These are phyloP conservation scores for Oopsacas minuta DNA, from an alignment of 37 sponge, comb jelly and placozoan genomes.

Conservation along the genomic window DNA sequence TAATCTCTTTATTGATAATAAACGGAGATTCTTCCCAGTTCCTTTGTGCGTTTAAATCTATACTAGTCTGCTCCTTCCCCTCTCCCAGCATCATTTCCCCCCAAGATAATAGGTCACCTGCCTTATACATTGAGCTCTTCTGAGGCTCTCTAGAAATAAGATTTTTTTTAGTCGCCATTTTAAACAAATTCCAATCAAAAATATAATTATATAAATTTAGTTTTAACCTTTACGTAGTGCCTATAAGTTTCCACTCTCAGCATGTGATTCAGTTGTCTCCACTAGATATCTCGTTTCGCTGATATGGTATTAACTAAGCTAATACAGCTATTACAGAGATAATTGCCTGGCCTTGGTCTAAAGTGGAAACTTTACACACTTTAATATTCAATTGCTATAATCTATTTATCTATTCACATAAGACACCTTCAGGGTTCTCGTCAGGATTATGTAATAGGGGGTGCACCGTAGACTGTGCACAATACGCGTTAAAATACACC, in stretches of 20 bases:
- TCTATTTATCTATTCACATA: too few relatives aligned
- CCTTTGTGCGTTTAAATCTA: background rate
- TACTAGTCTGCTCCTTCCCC: background rate
- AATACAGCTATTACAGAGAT: too few relatives aligned
- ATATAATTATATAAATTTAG: background rate
- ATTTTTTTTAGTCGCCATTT: background rate
- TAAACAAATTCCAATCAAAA: background rate
- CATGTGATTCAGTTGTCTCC: background rate
- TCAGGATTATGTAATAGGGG: too few relatives aligned
- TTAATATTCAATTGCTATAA: too few relatives aligned
- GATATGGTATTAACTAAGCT: too few relatives aligned
- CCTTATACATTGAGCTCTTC: background rate
- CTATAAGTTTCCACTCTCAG: background rate
- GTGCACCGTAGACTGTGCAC: too few relatives aligned
- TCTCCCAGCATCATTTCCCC: background rate
- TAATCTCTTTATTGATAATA: background rate
- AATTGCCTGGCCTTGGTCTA: too few relatives aligned
- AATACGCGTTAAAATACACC: too few relatives aligned
- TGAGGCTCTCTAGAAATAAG: background rate
- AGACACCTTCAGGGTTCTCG: too few relatives aligned
- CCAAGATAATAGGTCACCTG: background rate
- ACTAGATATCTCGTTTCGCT: background rate
- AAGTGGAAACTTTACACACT: too few relatives aligned
- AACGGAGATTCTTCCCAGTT: constrained; percentile 6
- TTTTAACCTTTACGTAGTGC: background rate